Evolutionary conservation across 2,113 vertebrate genomes (phyloP).

Genomic region (Grammomys dolichurus): DNA sequence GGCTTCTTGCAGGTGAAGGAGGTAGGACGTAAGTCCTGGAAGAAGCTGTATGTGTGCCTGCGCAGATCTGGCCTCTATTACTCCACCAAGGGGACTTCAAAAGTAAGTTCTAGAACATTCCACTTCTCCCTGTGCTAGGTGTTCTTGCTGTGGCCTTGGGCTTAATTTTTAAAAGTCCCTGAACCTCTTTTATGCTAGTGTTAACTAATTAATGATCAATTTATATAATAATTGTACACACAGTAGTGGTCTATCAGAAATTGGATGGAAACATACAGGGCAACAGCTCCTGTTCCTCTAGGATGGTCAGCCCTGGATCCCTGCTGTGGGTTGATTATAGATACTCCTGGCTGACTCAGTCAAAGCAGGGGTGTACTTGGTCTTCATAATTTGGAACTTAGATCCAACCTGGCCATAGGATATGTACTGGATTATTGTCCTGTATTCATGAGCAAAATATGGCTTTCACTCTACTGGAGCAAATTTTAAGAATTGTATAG

Average conservation of each 20-base stretch:
- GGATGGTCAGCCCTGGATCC: too few relatives aligned
- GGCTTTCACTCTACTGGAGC: neutral
- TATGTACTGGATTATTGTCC: neutral
- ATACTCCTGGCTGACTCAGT: neutral
- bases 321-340: neutral
- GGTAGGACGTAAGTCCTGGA: conserved; percentile 97
- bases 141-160: neutral
- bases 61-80: conserved; percentile 97
- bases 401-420: neutral
- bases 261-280: neutral
- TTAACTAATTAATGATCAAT: neutral
- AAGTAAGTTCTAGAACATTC: conserved; percentile 87
- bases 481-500: neutral
- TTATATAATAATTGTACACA: neutral
- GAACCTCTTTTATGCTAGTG: rapidly evolving
- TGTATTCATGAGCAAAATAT: neutral
- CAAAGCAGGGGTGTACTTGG: neutral
- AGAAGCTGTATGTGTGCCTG: conserved; percentile 95
- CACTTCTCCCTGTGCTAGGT: neutral
- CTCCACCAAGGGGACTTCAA: conserved; percentile 98
- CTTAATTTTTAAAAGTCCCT: neutral
- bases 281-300: rapidly evolving
- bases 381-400: neutral
- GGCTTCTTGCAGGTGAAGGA: conserved; percentile 97
- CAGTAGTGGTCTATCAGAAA: neutral